Evolutionary conservation across 2,113 vertebrate species (phyloP), one percentile per base, ranked within the genome.

Genomic region (Peromyscus leucopus): DNA sequence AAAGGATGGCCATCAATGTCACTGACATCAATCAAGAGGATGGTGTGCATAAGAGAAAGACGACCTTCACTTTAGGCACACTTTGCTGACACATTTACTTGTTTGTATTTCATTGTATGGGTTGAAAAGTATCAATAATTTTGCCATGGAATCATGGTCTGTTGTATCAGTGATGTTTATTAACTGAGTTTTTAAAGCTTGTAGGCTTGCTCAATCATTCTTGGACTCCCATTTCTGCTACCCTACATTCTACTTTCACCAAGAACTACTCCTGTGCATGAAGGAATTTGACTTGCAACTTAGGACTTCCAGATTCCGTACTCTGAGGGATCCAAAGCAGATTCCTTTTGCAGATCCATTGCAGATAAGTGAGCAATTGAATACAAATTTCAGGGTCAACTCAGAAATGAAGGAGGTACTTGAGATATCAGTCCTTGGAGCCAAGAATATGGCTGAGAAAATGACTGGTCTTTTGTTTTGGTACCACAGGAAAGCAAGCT

Each of bases 401-500:
- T 91, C 39, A 59, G n/a, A 6, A 19, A 71, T 69, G 2, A 19
- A 69, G 46, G 12, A 71, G 7, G 0, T 12, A 12, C 13, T 51
- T 9, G 51, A 55, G 65, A 22, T 55, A 42, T 46, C 46, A 42
- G 1, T 51, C 26, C 8, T 7, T 48, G 31, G 26, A 28, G 16
- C 3, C 22, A 79, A 16, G 4, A 26, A 1, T 7, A 71, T 31
- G 7, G 2, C 59, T 42, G 15, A 39, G 11, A 89, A 79, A 51
- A n/a, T 86, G 31, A 91, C 46, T 46, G 1, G 0, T n/a, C 13
- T 80, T 93, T 4, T 42, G 1, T 55, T 7, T 82, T 96, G 51
- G 91, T 96, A 92, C 98, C 16, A 0, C 98, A 99, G 99, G 99
- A 93, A 99, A 98, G 71, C 98, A 99, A 4, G 91, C 90, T 1